Evolutionary conservation across 2,113 vertebrate genomes (phyloP), one percentile per base, ranked within the genome.

Genomic region (Danio rerio): DNA sequence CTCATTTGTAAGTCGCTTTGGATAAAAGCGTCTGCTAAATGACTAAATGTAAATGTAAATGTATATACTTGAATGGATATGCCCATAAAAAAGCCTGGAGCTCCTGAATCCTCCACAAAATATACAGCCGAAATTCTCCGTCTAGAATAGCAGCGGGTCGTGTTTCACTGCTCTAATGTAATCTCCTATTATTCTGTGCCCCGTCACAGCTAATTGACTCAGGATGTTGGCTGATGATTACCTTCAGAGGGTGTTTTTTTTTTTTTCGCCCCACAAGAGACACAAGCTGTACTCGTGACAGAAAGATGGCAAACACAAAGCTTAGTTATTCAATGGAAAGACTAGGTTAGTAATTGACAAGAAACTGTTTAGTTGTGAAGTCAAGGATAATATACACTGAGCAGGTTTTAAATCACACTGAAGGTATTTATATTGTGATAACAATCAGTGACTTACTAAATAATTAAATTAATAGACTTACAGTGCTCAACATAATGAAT

Each of bases 161-260:
- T 13, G 56, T 83, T 83, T 77, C 75, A 83, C 15, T 49, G 5
- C 47, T 31, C 69, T 62, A 72, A 71, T 72, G 56, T 63, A 71
- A 78, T 78, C 68, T 83, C 56, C 82, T 65, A 18, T 76, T 59
- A 78, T 69, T 59, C 56, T 61, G 5, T 20, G 53, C 53, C 10
- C 65, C 11, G 74, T 45, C 75, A 15, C 81, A 69, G 74, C 55
- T 79, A 79, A 79, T 73, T 72, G 75, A 45, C 49, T 83, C 82
- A 73, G 49, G 15, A 79, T 83, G 76, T 79, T 43, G 52, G 13
- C 58, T 74, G 52, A 74, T 74, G 31, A 56, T 74, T 74, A 74
- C 31, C 53, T 74, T 58, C 47, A 56, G 53, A 58, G 15, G 31
- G 31, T 31, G 31, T 43, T 58, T 74, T 74, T 73, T 74, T 74